Conservation (phyloP, 2,113 vertebrate genomes). For the Neopipo cinnamomea region DNA sequence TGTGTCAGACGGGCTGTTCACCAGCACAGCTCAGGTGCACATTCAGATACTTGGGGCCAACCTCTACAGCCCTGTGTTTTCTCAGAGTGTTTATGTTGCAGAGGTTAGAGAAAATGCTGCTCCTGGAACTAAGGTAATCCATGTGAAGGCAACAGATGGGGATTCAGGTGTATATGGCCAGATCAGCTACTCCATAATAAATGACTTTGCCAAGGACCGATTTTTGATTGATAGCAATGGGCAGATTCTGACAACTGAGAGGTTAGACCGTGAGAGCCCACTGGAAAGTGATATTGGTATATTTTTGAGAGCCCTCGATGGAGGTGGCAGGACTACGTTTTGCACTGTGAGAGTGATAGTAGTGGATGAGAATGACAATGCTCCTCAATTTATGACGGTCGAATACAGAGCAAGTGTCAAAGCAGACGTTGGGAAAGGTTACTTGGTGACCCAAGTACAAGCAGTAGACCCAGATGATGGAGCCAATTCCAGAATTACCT, state of each 20-base stretch:
- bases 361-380: slow-evolving; percentile 93
- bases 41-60: slow-evolving; percentile 88
- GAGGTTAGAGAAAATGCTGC: slow-evolving; percentile 89
- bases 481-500: slow-evolving; percentile 87
- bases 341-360: slow-evolving; percentile 87
- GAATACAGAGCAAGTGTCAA: slow-evolving; percentile 92
- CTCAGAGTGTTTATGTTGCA: slow-evolving; percentile 85
- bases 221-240: slow-evolving; percentile 88
- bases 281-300: slow-evolving; percentile 82
- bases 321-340: slow-evolving; percentile 86
- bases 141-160: slow-evolving; percentile 87
- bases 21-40: slow-evolving; percentile 93
- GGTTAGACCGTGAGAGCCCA: slow-evolving; percentile 86
- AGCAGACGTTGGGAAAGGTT: slow-evolving; percentile 86
- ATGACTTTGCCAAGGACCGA: slow-evolving; percentile 87
- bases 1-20: slow-evolving; percentile 94
- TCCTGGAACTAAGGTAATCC: slow-evolving; percentile 85
- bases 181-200: slow-evolving; percentile 86
- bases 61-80: slow-evolving; percentile 88
- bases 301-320: slow-evolving; percentile 85
- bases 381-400: slow-evolving; percentile 82
- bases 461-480: slow-evolving; percentile 90
- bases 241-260: slow-evolving; percentile 87
- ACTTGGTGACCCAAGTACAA: slow-evolving; percentile 90
- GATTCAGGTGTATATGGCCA: slow-evolving; percentile 87